Base-by-base conservation (phyloP, 2,797 vertebrate genomes). In the Lepus oiostolus region DNA sequence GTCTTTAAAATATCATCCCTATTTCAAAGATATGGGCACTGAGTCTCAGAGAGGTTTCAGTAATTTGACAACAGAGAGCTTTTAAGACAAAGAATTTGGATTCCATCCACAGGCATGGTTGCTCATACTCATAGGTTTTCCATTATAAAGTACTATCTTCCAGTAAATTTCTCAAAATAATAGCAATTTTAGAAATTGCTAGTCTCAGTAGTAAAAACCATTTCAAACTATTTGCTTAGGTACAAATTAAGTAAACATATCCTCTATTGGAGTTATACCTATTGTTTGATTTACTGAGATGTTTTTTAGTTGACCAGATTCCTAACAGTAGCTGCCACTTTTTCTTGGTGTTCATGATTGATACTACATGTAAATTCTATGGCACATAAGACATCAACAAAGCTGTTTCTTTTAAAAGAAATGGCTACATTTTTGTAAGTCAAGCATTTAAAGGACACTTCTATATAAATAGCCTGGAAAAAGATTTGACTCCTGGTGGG, bases 191-290 rank as follows among this genome's bases (percentile, higher is more conserved):
- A 32, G 52, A 62, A 90, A 95, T 6, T 77, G 7, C 62, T 81
- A 32, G 14, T 86, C 63, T 76, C n/a, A 83, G 35, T 14, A 76
- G 60, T 35, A 93, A 35, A 94, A 92, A 90, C 14, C 17, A 76
- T n/a, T 65, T 85, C 54, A 90, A 94, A 60, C 6, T 90, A 92
- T 14, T 88, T 85, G 19, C 35, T 81, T 79, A 88, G 22, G 50
- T 80, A 87, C 87, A 26, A 92, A 89, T 54, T 86, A 90, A 35
- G 50, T 87, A 94, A 96, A 75, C 58, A 67, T 12, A 76, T 24
- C 68, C 92, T 38, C 19, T 63, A 87, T 54, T 92, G 89, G n/a
- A 92, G 24, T 72, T 62, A 77, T 60, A 85, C 50, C 19, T 14
- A 85, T 74, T 93, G 50, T 89, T 85, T 76, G 28, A 80, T 50